A percentile compares a stretch with the other conserved stretches of the same genome.
Conservation (phyloP, 2,888 invertebrate genomes). For the Heliconius ethilla region DNA sequence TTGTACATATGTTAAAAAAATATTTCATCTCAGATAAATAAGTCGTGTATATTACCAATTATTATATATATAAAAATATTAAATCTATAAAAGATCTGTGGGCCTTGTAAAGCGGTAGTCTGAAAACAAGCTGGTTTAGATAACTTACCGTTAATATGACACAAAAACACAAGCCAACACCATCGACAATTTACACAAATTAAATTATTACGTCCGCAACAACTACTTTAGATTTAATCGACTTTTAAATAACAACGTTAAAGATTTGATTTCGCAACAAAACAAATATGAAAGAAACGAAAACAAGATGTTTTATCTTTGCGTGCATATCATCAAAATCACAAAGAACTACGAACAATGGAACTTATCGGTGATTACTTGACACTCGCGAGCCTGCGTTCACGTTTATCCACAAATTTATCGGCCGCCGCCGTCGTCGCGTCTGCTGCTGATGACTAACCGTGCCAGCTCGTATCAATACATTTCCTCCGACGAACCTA, state of each 20-base stretch:
- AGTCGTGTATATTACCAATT: not conserved
- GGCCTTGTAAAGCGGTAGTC: not conserved
- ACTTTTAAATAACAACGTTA: constrained; percentile 23
- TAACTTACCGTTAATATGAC: constrained; percentile 52
- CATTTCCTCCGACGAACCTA: constrained; percentile 62
- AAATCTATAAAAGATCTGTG: not conserved
- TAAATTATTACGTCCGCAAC: constrained; percentile 18
- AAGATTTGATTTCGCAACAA: constrained; percentile 50
- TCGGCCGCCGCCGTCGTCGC: constrained; percentile 62
- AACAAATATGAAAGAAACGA: constrained; percentile 61
- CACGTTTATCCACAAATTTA: constrained; percentile 57
- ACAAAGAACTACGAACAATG: constrained; percentile 74
- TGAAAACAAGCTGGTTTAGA: constrained; percentile 13
- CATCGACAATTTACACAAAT: constrained; percentile 56
- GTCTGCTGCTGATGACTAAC: constrained; percentile 77
- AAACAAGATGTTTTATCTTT: constrained; percentile 72
- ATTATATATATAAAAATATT: not conserved
- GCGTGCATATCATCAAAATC: constrained; percentile 64
- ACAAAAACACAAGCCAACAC: constrained; percentile 74
- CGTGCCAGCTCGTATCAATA: constrained; percentile 68
- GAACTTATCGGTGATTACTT: constrained; percentile 65
- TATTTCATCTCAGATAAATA: not conserved
- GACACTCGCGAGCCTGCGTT: constrained; percentile 59
- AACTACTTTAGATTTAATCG: not conserved
- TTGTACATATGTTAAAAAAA: not conserved